Percentiles rank a stretch among this genome's conserved stretches.
phyloP scores from a whole-genome alignment of 1,140 invertebrate species.

The Drosophila prosaltans region DNA sequence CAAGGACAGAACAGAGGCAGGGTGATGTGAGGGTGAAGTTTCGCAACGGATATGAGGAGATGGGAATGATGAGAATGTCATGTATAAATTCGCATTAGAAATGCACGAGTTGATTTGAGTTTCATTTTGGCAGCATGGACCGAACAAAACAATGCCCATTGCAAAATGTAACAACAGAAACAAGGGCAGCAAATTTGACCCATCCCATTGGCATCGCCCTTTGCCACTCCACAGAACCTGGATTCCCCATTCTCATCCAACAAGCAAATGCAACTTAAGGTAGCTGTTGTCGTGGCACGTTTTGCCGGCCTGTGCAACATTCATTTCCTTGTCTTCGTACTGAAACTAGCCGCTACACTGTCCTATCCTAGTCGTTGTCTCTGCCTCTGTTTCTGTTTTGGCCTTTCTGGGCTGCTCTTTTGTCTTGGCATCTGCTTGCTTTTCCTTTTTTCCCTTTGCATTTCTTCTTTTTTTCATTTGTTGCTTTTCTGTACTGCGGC shows the following conservation, averaged over 20 bases:
- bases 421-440: constrained; percentile 40
- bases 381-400: neutral
- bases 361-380: neutral
- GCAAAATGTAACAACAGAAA: constrained; percentile 38
- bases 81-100: constrained; percentile 81
- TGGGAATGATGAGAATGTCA: constrained; percentile 46
- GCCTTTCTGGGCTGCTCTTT: constrained; percentile 27
- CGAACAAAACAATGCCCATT: constrained; percentile 73
- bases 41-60: constrained; percentile 43
- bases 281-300: constrained; percentile 56
- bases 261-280: constrained; percentile 58
- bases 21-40: constrained; percentile 17
- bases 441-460: constrained; percentile 8
- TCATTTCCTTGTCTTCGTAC: constrained; percentile 67
- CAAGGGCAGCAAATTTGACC: no score
- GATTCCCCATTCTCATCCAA: neutral
- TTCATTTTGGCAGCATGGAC: constrained; percentile 73
- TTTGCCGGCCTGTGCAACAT: constrained; percentile 64
- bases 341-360: constrained; percentile 12
- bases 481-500: constrained; percentile 64
- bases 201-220: no score
- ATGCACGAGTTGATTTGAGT: constrained; percentile 82
- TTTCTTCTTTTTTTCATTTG: neutral
- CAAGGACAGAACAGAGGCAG: neutral
- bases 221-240: neutral